Conservation (phyloP, 2,113 vertebrate species). For the Podarcis raffonei region DNA sequence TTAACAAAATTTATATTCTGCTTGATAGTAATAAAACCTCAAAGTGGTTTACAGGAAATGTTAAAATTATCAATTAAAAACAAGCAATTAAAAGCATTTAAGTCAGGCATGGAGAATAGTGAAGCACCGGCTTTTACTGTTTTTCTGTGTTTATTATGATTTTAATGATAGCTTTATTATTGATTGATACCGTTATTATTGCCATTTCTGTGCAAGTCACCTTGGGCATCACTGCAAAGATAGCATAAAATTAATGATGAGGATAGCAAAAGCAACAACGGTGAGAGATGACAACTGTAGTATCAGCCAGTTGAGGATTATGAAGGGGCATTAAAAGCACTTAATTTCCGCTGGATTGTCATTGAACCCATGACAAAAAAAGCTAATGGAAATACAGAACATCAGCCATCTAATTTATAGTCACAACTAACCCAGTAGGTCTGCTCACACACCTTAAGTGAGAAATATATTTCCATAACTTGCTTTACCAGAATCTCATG, state of each 20-base stretch:
- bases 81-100: too few relatives aligned
- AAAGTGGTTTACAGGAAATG: too few relatives aligned
- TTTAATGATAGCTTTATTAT: neutral
- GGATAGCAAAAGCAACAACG: neutral
- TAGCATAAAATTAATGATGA: neutral
- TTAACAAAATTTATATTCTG: too few relatives aligned
- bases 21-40: too few relatives aligned
- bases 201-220: neutral
- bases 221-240: neutral
- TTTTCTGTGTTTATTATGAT: neutral
- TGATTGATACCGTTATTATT: neutral
- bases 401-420: neutral
- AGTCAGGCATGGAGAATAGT: neutral
- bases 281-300: neutral
- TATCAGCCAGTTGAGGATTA: neutral
- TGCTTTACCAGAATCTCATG: neutral
- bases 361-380: neutral
- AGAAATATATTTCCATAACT: neutral
- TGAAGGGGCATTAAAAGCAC: neutral
- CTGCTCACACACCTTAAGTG: neutral
- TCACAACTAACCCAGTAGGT: neutral
- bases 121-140: neutral
- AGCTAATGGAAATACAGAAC: neutral
- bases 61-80: too few relatives aligned
- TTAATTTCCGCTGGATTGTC: neutral